Conservation (phyloP, 2,888 invertebrate species). For the Melanotus villosus region DNA sequence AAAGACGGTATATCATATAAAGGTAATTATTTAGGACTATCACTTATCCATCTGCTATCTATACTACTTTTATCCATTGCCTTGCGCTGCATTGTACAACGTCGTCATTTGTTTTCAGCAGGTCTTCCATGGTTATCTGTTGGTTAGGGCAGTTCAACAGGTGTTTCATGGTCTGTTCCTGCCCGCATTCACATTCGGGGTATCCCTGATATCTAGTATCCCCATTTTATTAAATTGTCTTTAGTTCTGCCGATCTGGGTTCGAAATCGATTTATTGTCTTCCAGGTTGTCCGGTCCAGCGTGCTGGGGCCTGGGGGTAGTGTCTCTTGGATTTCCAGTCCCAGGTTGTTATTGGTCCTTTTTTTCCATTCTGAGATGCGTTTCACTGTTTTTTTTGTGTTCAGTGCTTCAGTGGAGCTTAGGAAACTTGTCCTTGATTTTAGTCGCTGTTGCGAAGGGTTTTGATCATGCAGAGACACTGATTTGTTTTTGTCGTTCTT, state of each 20-base stretch:
- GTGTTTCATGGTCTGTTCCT: too few relatives aligned
- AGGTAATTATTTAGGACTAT: too few relatives aligned
- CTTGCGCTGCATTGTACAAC: too few relatives aligned
- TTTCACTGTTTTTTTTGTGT: neutral
- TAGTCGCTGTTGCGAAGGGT: neutral
- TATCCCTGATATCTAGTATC: too few relatives aligned
- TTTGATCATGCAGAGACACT: neutral
- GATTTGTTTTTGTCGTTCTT: neutral
- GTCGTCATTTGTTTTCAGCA: too few relatives aligned
- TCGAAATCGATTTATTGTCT: neutral
- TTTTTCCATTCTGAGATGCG: neutral
- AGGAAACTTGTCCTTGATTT: neutral
- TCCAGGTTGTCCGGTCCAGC: neutral
- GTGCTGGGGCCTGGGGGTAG: neutral
- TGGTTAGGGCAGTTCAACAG: too few relatives aligned
- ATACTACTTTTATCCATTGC: too few relatives aligned
- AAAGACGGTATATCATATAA: too few relatives aligned
- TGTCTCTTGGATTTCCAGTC: neutral
- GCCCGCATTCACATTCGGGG: too few relatives aligned
- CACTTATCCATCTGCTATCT: too few relatives aligned
- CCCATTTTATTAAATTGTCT: neutral
- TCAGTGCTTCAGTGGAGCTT: neutral
- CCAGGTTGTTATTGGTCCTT: neutral
- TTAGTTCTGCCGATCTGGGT: neutral
- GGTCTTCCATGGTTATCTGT: too few relatives aligned